Base-by-base conservation (phyloP, 2,888 invertebrate genomes). In the Epicampocera succincta region DNA sequence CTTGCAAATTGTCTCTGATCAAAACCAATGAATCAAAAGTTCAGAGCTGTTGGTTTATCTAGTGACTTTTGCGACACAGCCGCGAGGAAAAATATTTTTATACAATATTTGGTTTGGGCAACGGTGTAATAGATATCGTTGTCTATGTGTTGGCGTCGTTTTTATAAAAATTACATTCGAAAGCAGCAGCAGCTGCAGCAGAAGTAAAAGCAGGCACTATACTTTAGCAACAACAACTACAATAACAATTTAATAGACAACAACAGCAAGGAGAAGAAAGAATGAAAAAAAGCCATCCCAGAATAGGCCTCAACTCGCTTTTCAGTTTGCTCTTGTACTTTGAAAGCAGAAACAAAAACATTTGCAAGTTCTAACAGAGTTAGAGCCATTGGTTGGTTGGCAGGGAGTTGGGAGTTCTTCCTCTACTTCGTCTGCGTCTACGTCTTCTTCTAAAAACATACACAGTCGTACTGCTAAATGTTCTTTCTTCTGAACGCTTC, bases 301-400 rank as follows among this genome's bases (percentile, higher is more conserved):
- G 84, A 83, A 81, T 79, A 82, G 82, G 82, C 82, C 82, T 74
- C 77, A 78, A 78, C 60, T 74, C 42, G 77, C 82, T 74, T 78
- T 81, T 78, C 66, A 72, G 60, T 60, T 74, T 75, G 66, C 82
- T 82, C 82, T 78, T 82, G 75, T 80, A 80, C 38, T 74, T 78
- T 71, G 46, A 12, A 50, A 33, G 33, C 5, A 33, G 8, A 33
- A 3, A 33, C 29, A 33, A 66, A 72, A 73, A 42, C 46, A 66
- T 80, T 80, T 69, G 74, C 75, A 44, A 75, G 50, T 80, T 80
- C 80, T 78, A 78, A 73, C 66, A 78, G 60, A 78, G 78, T 78
- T 78, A 78, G 78, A 78, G 80, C 68, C 61, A 69, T 74, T 75
- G 72, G 69, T 68, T 77, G 76, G 75, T 75, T 80, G 72, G 65